These are phyloP conservation scores for Pomatostomus ruficeps DNA, from an alignment of 2,113 vertebrate species.

Conservation along the genomic window DNA sequence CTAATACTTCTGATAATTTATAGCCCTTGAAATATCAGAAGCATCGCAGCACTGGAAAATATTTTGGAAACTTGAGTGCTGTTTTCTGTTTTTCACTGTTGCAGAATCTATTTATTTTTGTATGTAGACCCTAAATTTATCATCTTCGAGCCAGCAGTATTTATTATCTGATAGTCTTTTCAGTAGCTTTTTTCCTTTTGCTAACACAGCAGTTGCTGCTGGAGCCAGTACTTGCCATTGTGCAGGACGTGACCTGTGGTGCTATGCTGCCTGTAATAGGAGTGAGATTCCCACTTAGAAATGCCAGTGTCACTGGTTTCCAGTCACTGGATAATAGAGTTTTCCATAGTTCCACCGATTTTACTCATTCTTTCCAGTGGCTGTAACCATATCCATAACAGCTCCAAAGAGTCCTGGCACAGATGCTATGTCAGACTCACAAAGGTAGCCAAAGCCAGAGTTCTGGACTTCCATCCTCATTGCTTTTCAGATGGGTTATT, in stretches of 20 bases:
- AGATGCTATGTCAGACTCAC: background rate
- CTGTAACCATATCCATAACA: background rate
- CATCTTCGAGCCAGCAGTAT: background rate
- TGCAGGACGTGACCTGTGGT: background rate
- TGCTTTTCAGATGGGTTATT: background rate
- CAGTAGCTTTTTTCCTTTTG: background rate
- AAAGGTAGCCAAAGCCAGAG: background rate
- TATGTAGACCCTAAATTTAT: background rate
- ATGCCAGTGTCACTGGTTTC: background rate
- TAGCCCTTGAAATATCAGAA: background rate
- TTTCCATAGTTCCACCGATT: background rate
- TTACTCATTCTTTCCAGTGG: background rate
- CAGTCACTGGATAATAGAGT: background rate
- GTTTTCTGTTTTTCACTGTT: background rate
- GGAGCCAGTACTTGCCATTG: background rate
- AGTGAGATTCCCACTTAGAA: background rate
- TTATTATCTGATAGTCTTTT: background rate
- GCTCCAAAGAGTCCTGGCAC: background rate
- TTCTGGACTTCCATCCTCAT: background rate
- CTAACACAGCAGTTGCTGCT: background rate
- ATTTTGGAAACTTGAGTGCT: background rate
- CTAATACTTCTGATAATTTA: background rate
- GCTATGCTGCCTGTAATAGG: background rate
- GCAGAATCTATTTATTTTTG: background rate
- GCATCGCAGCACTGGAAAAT: background rate